Base-by-base conservation (phyloP, 2,888 invertebrate species). In the Zelleria hepariella region DNA sequence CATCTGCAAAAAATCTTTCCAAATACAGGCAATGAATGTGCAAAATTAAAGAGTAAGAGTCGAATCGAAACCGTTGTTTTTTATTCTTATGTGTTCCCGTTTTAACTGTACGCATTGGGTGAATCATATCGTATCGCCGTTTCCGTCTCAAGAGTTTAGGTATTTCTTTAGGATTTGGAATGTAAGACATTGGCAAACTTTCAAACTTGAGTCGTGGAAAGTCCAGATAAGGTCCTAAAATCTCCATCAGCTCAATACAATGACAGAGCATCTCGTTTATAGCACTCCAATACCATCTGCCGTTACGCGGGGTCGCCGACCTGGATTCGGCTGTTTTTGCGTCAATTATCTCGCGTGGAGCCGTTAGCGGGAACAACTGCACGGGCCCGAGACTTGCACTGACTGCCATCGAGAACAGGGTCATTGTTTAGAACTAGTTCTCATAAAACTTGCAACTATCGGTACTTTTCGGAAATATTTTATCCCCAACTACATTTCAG, bases 251-350 rank as follows among this genome's bases (percentile, higher is more conserved):
- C n/a, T n/a, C n/a, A n/a, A 2, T 49, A 21, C 49, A 49, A 21
- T 20, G 7, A 51, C 21, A 21, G 3, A 1, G 49, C 7, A 5
- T 51, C 6, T 10, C 5, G 8, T 7, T 7, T 8, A 8, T 23
- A 21, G 8, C 51, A 59, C 54, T 60, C 60, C 53, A 60, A 62
- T 60, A 60, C 59, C 53, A 58, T 57, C 61, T 59, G 61, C 63
- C 63, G 63, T 63, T 63, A 63, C 52, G 24, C 24, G 52, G 53
- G 59, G 61, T 61, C 57, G 53, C 27, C 51, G 58, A 53, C 58
- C 63, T 54, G 49, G 42, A 49, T 58, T 58, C 25, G 58, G 58
- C 18, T 55, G 27, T 55, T 55, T 57, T 57, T 57, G 57, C 47
- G 21, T 47, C 57, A 57, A 57, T 58, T 47, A 51, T 51, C 26